Base-by-base conservation (phyloP, 1,140 invertebrate species). In the Laodelphax striatellus region DNA sequence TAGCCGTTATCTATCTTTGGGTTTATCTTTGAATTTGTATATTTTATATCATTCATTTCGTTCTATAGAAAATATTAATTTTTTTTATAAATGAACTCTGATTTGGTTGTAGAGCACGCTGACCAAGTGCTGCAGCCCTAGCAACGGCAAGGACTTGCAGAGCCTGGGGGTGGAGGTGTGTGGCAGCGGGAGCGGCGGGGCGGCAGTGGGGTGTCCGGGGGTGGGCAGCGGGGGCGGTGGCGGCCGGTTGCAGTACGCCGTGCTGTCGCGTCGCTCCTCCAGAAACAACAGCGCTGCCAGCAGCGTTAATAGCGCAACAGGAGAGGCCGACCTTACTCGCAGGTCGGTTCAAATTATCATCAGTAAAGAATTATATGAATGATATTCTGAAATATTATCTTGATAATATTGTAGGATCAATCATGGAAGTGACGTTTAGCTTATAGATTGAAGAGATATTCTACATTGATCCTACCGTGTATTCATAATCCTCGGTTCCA, bases 71-170 rank as follows among this genome's bases (percentile, higher is more conserved):
- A n/a, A n/a, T n/a, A n/a, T n/a, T n/a, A n/a, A n/a, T n/a, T n/a
- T n/a, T n/a, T n/a, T n/a, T n/a, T n/a, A n/a, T n/a, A n/a, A 28
- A 28, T 6, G 24, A 28, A 4, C 24, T 28, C 2, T 28, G 24
- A 13, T 52, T 16, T n/a, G 53, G 3, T 63, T 62, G 53, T 63
- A 67, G 66, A 64, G 57, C 19, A 64, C 64, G 2, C 57, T 67
- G 53, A 63, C 65, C 31, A 58, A 61, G 19, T 67, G 65, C 50
- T 57, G 66, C 57, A 58, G 55, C 38, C 43, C 63, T 2, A 52
- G 55, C 11, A 53, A 54, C 2, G 46, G 55, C 11, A 53, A 57
- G 0, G 46, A 50, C 21, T 10, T 50, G 21, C 46, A 50, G 21
- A 50, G 46, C 11, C 21, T 17, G 16, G 46, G 52, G 41, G 38